These are phyloP conservation scores for Ariolimax columbianus DNA, from an alignment of 2,888 invertebrate genomes.

Conservation along the genomic window DNA sequence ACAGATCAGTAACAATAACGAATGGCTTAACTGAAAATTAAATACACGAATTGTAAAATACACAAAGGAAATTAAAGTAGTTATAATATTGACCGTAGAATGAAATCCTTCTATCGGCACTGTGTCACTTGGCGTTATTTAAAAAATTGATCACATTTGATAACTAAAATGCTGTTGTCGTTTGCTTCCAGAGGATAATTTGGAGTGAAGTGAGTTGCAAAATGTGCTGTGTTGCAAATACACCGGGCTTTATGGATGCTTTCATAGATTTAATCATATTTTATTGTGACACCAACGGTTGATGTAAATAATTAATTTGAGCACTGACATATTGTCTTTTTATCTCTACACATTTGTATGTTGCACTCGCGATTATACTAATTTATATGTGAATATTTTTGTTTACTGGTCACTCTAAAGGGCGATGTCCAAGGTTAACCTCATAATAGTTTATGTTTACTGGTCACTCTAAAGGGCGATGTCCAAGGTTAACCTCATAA, in stretches of 20 bases:
- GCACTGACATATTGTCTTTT: background rate
- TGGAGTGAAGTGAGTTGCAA: conserved; percentile 49
- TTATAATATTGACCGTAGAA: no score
- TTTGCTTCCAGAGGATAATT: conserved; percentile 42
- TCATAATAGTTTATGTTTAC: background rate
- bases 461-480: background rate
- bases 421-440: background rate
- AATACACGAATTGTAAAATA: no score
- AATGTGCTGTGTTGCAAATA: background rate
- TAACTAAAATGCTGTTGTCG: background rate
- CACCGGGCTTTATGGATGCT: background rate
- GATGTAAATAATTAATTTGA: background rate
- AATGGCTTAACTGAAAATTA: no score
- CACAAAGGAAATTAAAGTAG: no score
- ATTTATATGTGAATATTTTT: background rate
- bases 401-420: background rate
- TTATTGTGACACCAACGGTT: background rate
- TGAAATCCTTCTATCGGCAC: no score
- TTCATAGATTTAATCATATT: no score
- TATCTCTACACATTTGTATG: background rate
- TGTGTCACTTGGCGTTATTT: no score
- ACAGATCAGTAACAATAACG: no score
- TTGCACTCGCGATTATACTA: background rate
- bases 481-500: no score
- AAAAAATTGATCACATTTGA: background rate